Percentiles rank a stretch among this genome's conserved stretches.
Conservation (phyloP, 2,113 vertebrate species). For the Probosciger aterrimus region DNA sequence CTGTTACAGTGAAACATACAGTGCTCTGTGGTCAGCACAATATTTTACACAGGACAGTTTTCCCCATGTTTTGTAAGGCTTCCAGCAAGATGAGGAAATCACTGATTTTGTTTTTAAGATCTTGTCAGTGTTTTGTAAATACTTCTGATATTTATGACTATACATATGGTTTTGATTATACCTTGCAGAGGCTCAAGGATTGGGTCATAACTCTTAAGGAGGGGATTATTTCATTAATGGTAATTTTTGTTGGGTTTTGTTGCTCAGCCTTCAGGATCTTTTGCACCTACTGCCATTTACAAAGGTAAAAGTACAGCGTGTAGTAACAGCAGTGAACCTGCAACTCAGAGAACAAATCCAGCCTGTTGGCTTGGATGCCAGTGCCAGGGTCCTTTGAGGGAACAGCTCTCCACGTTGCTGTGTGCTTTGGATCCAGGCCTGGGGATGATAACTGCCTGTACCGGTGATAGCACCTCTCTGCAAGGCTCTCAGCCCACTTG, state of each 20-base stretch:
- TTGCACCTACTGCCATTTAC: not conserved
- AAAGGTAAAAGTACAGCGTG: rapidly evolving
- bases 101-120: conserved; percentile 47
- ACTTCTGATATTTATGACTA: conserved; percentile 4
- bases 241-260: not conserved
- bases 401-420: not conserved
- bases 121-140: conserved; percentile 57
- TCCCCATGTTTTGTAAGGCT: conserved; percentile 20
- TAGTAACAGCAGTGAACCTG: not conserved
- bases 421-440: not conserved
- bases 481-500: conserved; percentile 32
- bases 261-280: not conserved
- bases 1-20: not conserved
- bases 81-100: conserved; percentile 54
- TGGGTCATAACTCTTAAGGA: not conserved
- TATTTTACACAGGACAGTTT: not conserved
- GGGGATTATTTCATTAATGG: not conserved
- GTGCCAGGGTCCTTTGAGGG: not conserved
- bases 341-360: not conserved
- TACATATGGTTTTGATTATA: not conserved
- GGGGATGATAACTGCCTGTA: not conserved
- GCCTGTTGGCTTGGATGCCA: not conserved
- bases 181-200: not conserved
- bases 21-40: not conserved
- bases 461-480: conserved; percentile 1